Base-by-base conservation (phyloP, 2,113 vertebrate species). In the Caranx ignobilis region DNA sequence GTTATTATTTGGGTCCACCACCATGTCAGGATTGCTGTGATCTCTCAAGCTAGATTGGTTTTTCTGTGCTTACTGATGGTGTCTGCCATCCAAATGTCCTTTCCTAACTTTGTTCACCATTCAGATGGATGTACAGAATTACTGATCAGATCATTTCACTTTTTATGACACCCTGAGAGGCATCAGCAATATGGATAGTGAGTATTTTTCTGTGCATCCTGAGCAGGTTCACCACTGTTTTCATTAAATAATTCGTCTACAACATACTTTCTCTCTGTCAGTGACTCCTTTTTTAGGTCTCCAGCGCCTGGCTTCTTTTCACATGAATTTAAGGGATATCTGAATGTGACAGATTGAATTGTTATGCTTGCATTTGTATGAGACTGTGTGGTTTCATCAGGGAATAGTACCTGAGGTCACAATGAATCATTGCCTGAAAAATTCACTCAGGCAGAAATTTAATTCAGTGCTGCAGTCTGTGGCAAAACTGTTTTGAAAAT, bases 31-130 rank as follows among this genome's bases (percentile, higher is more conserved):
- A 60, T 60, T 70, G 50, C 26, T 48, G 50, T 57, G 8, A 45
- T 76, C 54, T 31, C 47, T 65, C 55, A 45, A 6, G 56, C 35
- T 15, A 15, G 47, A 70, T 64, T 37, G 62, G 32, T 73, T 80
- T 68, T 83, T 59, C 8, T 66, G 43, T 76, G 35, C 11, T 62
- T 45, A 41, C 26, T 60, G 59, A 48, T 60, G 67, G 15, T 32
- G 43, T 32, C 59, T 85, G 66, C 21, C 73, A 13, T 64, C 45
- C 19, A 41, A 3, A 16, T 7, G 6, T 34, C 35, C 26, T 35
- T 21, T 50, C 15, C 34, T 11, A 2, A 52, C 43, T 18, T 43
- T 55, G 18, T 41, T 45, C 50, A n/a, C 18, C n/a, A 8, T 32
- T 31, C 6, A 21, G 54, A 2, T 54, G 13, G 1, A 41, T 47